Base-by-base conservation (phyloP, 2,888 invertebrate species). In the Epicampocera succincta region DNA sequence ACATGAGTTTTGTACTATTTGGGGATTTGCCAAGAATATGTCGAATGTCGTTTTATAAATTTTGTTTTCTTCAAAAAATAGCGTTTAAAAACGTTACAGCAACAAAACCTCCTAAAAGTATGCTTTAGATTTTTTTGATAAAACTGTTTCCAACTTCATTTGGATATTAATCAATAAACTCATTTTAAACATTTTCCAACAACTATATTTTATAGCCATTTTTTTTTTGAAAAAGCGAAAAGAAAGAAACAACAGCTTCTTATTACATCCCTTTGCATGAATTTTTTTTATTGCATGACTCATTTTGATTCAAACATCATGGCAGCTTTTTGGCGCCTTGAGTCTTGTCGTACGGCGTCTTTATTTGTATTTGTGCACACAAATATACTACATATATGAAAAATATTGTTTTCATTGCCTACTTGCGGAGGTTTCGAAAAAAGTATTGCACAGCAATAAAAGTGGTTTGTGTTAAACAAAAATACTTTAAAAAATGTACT, bases 331-430 rank as follows among this genome's bases (percentile, higher is more conserved):
- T 75, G 80, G 74, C 75, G 75, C 80, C 80, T 33, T 40, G 33
- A 54, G 74, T 74, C 66, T 61, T 56, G 40, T 48, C 50, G 48
- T 72, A 46, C 50, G 54, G 60, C 48, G 66, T 44, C 61, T 56
- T 69, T 15, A 52, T 29, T 40, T 25, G 56, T 61, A 19, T 42
- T 42, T 12, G 1, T 13, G 33, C 44, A 48, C 12, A 25, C 68
- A 60, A 25, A 69, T 13, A 38, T n/a, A n/a, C n/a, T n/a, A n/a
- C 15, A 12, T 33, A 54, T 19, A 8, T 21, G 19, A 42, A 71
- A 75, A 71, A n/a, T n/a, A n/a, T 12, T 11, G 11, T 8, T 42
- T 75, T 76, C 73, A 77, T 73, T 73, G 81, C 76, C 76, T 73
- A 81, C 72, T 81, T 76, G 54, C 29, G 63, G 73, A n/a, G 76